These are phyloP conservation scores for Schizotus pectinicornis DNA, from an alignment of 2,888 invertebrate genomes.

Conservation along the genomic window DNA sequence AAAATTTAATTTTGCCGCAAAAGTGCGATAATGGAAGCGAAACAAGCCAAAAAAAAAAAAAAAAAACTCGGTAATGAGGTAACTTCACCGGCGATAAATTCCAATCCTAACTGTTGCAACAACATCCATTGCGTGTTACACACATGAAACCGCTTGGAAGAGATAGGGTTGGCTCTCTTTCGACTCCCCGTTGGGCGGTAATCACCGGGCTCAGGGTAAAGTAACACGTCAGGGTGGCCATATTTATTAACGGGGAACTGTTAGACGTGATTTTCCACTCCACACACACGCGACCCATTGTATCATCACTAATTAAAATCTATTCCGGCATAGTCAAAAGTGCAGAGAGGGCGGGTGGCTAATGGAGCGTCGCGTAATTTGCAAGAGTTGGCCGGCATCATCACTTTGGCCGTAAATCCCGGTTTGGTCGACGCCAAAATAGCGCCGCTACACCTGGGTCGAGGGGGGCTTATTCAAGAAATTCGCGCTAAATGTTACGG, in stretches of 20 bases:
- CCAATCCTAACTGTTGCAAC: slow-evolving; percentile 21
- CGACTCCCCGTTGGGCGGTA: slow-evolving; percentile 22
- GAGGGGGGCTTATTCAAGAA: no score
- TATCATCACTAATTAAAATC: slow-evolving; percentile 41
- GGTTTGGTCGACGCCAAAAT: no score
- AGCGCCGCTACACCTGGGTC: background rate
- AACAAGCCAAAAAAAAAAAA: no score
- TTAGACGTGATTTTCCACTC: slow-evolving; percentile 43
- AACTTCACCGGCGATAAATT: slow-evolving; percentile 25
- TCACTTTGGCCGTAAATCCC: no score
- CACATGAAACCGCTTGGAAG: slow-evolving; percentile 5
- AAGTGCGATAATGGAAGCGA: no score
- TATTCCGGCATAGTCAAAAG: slow-evolving; percentile 32
- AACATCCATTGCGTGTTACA: slow-evolving; percentile 27
- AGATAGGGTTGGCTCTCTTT: slow-evolving; percentile 13
- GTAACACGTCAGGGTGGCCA: slow-evolving; percentile 23
- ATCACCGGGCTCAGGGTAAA: slow-evolving; percentile 24
- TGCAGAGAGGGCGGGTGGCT: slow-evolving; percentile 11
- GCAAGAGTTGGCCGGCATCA: no score
- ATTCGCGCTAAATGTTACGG: no score
- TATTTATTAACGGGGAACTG: slow-evolving; percentile 34
- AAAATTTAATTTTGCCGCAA: no score
- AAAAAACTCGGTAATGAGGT: background rate
- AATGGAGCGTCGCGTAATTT: slow-evolving; percentile 13
- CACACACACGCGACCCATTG: slow-evolving; percentile 34